These are phyloP conservation scores for Dipodomys ordii DNA, from an alignment of 2,113 vertebrate species.

Conservation along the genomic window DNA sequence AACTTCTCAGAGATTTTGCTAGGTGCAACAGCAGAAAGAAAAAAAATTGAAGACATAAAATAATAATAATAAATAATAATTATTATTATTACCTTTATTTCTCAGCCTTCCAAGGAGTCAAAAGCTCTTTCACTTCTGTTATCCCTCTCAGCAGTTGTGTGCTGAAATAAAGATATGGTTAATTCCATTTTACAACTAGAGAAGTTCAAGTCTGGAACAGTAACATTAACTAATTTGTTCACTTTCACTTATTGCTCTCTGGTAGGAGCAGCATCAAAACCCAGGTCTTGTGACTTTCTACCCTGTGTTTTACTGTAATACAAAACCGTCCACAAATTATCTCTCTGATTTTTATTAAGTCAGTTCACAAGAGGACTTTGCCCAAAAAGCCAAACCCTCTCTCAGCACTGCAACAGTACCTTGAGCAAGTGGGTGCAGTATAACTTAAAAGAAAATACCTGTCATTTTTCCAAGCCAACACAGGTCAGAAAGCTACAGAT, in stretches of 20 bases:
- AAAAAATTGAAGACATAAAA: slow-evolving; percentile 15
- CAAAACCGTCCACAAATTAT: background rate
- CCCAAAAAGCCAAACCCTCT: slow-evolving; percentile 21
- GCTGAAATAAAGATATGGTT: slow-evolving; percentile 68
- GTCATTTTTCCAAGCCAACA: background rate
- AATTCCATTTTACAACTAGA: slow-evolving; percentile 61
- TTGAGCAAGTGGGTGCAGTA: background rate
- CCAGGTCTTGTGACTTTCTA: slow-evolving; percentile 29
- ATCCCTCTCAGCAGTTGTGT: slow-evolving; percentile 55
- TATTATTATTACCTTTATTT: slow-evolving; percentile 64
- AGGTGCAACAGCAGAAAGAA: slow-evolving; percentile 43
- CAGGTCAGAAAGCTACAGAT: background rate
- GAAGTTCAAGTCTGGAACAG: slow-evolving; percentile 37
- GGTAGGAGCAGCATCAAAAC: slow-evolving; percentile 23
- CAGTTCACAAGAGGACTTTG: slow-evolving; percentile 36
- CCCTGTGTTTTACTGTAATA: background rate
- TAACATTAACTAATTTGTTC: slow-evolving; percentile 44
- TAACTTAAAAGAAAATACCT: slow-evolving; percentile 20
- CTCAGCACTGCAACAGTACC: background rate
- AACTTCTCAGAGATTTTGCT: slow-evolving; percentile 34
- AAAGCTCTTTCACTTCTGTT: slow-evolving; percentile 62
- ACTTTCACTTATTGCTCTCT: slow-evolving; percentile 38
- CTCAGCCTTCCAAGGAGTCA: slow-evolving; percentile 60
- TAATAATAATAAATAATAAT: slow-evolving; percentile 26
- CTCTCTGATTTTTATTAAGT: slow-evolving; percentile 7